Percentiles rank a stretch among this genome's conserved stretches.
Conservation (phyloP, 2,888 invertebrate species). For the Apocheima hispidaria region DNA sequence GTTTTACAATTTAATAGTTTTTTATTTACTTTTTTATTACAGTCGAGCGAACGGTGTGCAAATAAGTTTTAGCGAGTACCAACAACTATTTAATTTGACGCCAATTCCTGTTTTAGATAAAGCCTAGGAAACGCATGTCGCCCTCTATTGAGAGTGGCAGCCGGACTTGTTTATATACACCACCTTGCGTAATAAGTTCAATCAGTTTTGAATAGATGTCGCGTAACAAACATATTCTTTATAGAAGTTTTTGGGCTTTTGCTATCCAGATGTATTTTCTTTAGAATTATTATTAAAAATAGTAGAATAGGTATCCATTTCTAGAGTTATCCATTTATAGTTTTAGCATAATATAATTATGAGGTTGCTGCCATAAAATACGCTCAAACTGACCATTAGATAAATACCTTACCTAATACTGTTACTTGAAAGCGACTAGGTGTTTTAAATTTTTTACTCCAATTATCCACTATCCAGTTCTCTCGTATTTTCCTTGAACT, state of each 20-base stretch:
- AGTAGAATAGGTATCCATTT: too few species aligned
- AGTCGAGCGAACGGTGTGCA: not conserved
- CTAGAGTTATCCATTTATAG: too few species aligned
- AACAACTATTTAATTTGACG: not conserved
- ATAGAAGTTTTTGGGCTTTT: not conserved
- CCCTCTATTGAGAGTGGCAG: constrained; percentile 11
- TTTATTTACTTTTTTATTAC: not conserved
- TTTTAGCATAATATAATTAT: too few species aligned
- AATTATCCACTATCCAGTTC: too few species aligned
- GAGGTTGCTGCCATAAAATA: too few species aligned
- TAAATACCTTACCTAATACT: too few species aligned
- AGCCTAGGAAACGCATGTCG: not conserved
- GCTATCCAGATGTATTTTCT: not conserved
- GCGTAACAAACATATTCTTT: not conserved
- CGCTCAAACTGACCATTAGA: too few species aligned
- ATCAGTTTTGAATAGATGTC: constrained; percentile 10
- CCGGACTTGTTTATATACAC: not conserved
- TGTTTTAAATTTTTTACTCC: too few species aligned
- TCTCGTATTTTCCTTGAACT: too few species aligned
- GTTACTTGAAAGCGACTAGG: too few species aligned
- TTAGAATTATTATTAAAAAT: not conserved
- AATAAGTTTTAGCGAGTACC: not conserved
- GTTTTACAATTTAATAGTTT: too few species aligned
- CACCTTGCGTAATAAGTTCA: constrained; percentile 8
- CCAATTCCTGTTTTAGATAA: not conserved